Conservation (phyloP, 2,888 invertebrate genomes). For the Cheilosia vulpina region DNA sequence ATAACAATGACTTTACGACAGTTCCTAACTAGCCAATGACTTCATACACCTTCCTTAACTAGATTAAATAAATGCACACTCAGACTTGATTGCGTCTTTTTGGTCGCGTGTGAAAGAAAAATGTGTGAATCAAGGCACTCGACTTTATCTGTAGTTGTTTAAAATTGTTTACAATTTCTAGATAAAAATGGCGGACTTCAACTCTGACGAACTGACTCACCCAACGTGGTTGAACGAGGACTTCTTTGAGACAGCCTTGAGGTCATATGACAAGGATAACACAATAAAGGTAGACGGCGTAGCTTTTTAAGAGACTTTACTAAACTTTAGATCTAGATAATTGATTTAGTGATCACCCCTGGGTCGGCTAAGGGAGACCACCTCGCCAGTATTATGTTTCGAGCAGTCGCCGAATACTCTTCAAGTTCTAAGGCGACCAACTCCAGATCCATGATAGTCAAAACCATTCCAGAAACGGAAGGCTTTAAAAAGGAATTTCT, state of each 20-base stretch:
- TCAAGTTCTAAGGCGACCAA: neutral
- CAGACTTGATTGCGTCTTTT: too few species aligned
- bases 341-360: slow-evolving; percentile 44
- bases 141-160: too few species aligned
- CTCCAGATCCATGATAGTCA: slow-evolving; percentile 70
- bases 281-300: slow-evolving; percentile 3
- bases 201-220: slow-evolving; percentile 76
- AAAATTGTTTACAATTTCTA: too few species aligned
- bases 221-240: slow-evolving; percentile 76
- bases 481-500: slow-evolving; percentile 71
- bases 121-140: too few species aligned
- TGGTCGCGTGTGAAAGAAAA: too few species aligned
- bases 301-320: too few species aligned
- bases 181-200: slow-evolving; percentile 32
- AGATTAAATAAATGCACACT: too few species aligned
- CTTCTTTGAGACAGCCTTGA: slow-evolving; percentile 74
- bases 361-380: slow-evolving; percentile 76
- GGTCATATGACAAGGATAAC: slow-evolving; percentile 54
- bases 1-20: too few species aligned
- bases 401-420: slow-evolving; percentile 50
- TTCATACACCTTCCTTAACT: too few species aligned
- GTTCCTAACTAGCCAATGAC: too few species aligned
- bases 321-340: neutral
- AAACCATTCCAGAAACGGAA: slow-evolving; percentile 69
- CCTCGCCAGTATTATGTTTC: slow-evolving; percentile 77